These are phyloP conservation scores for Bovichtus variegatus DNA, from an alignment of 2,797 vertebrate genomes.

Conservation along the genomic window DNA sequence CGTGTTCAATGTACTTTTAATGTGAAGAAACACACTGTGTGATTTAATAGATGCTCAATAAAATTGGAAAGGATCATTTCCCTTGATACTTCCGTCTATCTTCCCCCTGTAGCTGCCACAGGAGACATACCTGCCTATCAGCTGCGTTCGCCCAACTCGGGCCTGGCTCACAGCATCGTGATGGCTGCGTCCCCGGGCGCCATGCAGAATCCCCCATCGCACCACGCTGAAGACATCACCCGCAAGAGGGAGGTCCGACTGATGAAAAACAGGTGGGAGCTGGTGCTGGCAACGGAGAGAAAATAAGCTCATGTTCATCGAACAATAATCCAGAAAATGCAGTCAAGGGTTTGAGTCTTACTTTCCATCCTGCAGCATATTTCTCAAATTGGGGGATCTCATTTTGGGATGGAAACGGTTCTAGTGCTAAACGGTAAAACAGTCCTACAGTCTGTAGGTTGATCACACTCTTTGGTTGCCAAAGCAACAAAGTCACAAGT, in stretches of 20 bases:
- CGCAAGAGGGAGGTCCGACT: constrained; percentile 95
- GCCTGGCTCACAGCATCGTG: constrained; percentile 91
- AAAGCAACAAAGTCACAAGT: not conserved
- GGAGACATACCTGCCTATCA: constrained; percentile 97
- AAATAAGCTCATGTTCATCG: not conserved
- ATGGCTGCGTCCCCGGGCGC: constrained; percentile 91
- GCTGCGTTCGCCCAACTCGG: constrained; percentile 90
- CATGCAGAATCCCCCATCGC: constrained; percentile 89
- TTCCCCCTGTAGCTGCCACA: constrained; percentile 87
- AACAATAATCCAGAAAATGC: not conserved
- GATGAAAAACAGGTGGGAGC: constrained; percentile 94
- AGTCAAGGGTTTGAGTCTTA: not conserved
- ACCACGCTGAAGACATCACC: constrained; percentile 92
- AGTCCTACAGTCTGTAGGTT: not conserved
- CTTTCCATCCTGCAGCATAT: not conserved
- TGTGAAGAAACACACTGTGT: not conserved
- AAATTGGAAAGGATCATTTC: too few species aligned
- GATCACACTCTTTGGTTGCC: not conserved
- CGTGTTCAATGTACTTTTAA: not conserved
- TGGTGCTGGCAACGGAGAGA: not conserved
- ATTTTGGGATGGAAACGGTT: not conserved
- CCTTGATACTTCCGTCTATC: not conserved
- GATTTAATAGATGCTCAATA: not conserved
- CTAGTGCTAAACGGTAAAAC: not conserved
- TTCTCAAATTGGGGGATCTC: not conserved